Base-by-base conservation (phyloP, 2,888 invertebrate genomes). In the Heteromyza rotundicornis region DNA sequence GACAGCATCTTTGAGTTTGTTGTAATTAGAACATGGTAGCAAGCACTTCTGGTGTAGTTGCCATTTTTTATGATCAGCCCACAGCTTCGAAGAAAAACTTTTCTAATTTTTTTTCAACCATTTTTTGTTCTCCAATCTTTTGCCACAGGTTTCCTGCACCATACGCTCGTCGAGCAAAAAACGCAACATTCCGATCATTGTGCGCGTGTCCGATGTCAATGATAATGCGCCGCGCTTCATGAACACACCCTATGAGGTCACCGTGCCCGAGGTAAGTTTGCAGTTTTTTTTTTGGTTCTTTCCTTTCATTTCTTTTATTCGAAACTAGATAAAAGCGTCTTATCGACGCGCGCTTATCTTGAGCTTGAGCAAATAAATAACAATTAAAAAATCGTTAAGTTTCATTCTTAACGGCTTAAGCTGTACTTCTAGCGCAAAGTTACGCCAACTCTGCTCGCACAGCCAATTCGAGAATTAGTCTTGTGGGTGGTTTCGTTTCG, bases 141-240 rank as follows among this genome's bases (percentile, higher is more conserved):
- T 59, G 62, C 86, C 86, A 63, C 86, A 94, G 94, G 85, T 94
- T 81, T 90, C 91, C 68, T 95, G 95, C 81, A 91, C 92, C 68
- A 89, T 93, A 72, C 89, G 89, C 84, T 86, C 90, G 56, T 90
- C 92, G 50, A 89, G 89, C 82, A 92, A 92, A 81, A 90, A 91
- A 80, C 88, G 92, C 68, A 92, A 91, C 66, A 92, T 94, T 81
- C 95, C 95, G 60, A 90, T 95, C 72, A 94, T 95, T 79, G 94
- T 94, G 69, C 87, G 95, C 84, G 92, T 95, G 73, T 93, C 92
- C 36, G 95, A 95, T 84, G 89, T 95, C 80, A 95, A 95, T 80
- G 95, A 95, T 84, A 95, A 95, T 84, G 89, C 91, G 57, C 95
- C 95, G 24, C 86, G 89, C 76, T 95, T 95, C 84, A 86, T 91